phyloP scores from a whole-genome alignment of 2,797 vertebrate species.

The Monodelphis domestica region DNA sequence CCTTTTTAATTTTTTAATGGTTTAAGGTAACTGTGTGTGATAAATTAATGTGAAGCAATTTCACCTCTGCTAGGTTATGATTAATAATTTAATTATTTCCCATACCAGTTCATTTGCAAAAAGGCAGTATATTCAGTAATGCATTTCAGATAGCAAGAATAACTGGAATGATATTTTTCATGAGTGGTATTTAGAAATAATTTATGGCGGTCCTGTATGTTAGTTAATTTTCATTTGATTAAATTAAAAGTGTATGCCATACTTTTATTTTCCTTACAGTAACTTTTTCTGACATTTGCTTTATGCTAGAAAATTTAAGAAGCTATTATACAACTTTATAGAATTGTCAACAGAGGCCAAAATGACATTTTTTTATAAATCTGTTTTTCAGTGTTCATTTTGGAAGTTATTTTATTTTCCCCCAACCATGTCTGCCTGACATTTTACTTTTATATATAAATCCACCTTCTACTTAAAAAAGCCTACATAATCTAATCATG shows the following conservation, averaged over 20 bases:
- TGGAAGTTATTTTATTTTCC: neutral
- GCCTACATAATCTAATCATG: neutral
- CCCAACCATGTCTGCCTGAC: neutral
- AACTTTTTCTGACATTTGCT: constrained; percentile 2
- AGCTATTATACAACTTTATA: neutral
- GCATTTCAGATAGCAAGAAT: neutral
- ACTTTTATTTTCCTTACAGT: neutral
- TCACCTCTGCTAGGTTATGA: neutral
- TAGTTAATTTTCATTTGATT: constrained; percentile 41
- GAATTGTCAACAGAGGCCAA: neutral
- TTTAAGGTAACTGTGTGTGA: neutral
- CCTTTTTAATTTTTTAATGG: constrained; percentile 41
- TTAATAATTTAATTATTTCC: constrained; percentile 1
- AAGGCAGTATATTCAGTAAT: constrained; percentile 25
- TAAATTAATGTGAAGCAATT: constrained; percentile 37
- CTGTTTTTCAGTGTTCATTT: neutral
- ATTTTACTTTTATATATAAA: neutral
- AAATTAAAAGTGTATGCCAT: neutral
- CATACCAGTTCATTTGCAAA: constrained; percentile 34
- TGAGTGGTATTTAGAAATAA: constrained; percentile 23
- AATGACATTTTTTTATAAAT: neutral
- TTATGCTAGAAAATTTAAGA: constrained; percentile 24
- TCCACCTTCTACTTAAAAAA: neutral
- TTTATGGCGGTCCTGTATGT: constrained; percentile 12
- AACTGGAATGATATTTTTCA: constrained; percentile 26